These are phyloP conservation scores for Aplocera efformata DNA, from an alignment of 2,888 invertebrate genomes.

Conservation along the genomic window DNA sequence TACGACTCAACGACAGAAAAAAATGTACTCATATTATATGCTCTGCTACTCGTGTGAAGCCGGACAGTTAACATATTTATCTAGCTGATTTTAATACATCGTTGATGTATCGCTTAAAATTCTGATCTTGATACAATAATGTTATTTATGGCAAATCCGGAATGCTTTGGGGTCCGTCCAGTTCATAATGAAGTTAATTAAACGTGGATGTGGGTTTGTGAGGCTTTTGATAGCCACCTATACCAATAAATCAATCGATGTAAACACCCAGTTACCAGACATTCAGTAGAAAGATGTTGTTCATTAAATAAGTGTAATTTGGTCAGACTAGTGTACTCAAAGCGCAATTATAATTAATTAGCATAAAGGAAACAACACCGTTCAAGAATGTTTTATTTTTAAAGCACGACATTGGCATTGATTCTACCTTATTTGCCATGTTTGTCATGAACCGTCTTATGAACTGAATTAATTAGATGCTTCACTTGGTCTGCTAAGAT, in stretches of 20 bases:
- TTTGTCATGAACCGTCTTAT: not conserved
- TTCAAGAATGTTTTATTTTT: slow-evolving; percentile 20
- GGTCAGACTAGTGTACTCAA: not conserved
- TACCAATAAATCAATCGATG: slow-evolving; percentile 11
- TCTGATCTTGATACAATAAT: slow-evolving; percentile 7
- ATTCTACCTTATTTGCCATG: slow-evolving; percentile 16
- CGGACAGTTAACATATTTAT: too few relatives aligned
- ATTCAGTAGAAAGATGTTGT: too few relatives aligned
- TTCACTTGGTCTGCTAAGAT: too few relatives aligned
- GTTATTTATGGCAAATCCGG: slow-evolving; percentile 15
- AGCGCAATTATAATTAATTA: slow-evolving; percentile 4
- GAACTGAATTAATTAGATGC: too few relatives aligned
- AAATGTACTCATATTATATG: too few relatives aligned
- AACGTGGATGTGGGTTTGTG: slow-evolving; percentile 10
- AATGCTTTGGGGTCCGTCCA: slow-evolving; percentile 9
- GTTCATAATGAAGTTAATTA: slow-evolving; percentile 9
- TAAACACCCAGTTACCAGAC: too few relatives aligned
- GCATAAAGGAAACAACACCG: slow-evolving; percentile 15
- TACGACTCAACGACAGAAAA: too few relatives aligned
- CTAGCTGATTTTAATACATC: too few relatives aligned
- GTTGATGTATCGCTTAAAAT: slow-evolving; percentile 2
- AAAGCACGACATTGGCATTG: slow-evolving; percentile 23
- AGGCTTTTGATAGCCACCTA: slow-evolving; percentile 1
- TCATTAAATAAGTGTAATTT: too few relatives aligned
- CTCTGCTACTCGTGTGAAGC: too few relatives aligned